A percentile compares a stretch with the other conserved stretches of the same genome.
Evolutionary conservation across 2,797 vertebrate species (phyloP).

Genomic region (Nasua narica): DNA sequence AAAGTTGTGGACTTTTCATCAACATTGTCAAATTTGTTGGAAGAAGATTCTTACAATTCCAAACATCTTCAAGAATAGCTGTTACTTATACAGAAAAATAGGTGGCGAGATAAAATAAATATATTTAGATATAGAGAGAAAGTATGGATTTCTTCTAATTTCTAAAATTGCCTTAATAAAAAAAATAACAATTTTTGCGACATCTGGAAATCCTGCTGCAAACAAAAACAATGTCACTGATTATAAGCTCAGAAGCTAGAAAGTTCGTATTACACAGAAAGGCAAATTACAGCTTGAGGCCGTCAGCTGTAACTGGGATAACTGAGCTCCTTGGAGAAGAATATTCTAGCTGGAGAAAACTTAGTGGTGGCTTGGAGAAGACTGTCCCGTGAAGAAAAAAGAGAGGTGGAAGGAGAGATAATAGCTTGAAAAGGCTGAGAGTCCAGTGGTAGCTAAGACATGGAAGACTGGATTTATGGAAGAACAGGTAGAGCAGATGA

Average conservation of each 20-base stretch:
- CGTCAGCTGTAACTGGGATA: not conserved
- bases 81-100: not conserved
- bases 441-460: not conserved
- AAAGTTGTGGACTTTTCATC: not conserved
- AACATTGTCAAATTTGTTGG: not conserved
- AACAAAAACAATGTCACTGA: not conserved
- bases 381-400: not conserved
- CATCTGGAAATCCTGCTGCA: not conserved
- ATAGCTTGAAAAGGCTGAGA: not conserved
- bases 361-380: too few species aligned
- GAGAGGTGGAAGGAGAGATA: not conserved
- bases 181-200: not conserved
- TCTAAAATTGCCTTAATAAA: not conserved
- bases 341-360: not conserved
- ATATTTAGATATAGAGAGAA: not conserved
- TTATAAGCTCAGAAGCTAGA: not conserved
- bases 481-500: not conserved
- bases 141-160: not conserved
- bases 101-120: not conserved
- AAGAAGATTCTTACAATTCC: not conserved
- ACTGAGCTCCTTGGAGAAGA: not conserved
- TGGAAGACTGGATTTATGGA: not conserved
- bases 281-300: not conserved
- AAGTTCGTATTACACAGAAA: accelerated
- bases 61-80: not conserved